Base-by-base conservation (phyloP, 2,888 invertebrate genomes). In the Tridacna crocea region DNA sequence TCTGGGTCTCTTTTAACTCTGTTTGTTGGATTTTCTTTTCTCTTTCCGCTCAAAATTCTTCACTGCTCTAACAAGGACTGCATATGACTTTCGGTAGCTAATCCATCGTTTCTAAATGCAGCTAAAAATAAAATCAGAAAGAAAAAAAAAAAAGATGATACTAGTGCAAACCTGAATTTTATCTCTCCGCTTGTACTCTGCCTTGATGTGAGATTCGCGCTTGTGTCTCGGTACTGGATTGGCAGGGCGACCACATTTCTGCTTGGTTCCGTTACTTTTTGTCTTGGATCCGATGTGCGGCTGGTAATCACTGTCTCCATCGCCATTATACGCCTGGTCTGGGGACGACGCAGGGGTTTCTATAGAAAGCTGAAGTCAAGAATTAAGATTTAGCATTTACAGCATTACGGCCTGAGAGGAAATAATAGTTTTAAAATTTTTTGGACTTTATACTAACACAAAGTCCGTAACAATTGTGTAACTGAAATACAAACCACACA, bases 211-310 rank as follows among this genome's bases (percentile, higher is more conserved):
- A 0, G 93, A 93, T 26, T 92, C 91, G n/a, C 94, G 80, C 83
- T 93, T 94, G 87, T 94, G 93, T 26, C 94, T 86, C 0, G 94
- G 94, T 27, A 93, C 88, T 6, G 92, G 92, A 80, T 92, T 92
- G 10, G 90, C 84, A 12, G 91, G 92, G 22, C 92, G 83, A 4
- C 92, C 91, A 83, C 91, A 91, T 82, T 90, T 91, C 11, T 70
- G 72, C 11, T 70, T 70, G 12, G 70, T 24, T 51, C 51, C 70
- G 12, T 17, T n/a, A 11, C 46, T 46, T 24, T 70, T 70, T 46
- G 51, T 47, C 70, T 26, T 70, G 10, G 70, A 24, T n/a, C 24
- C 24, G 0, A 24, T 48, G 4, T 70, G 48, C n/a, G 48, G 51
- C 22, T 3, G 1, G 15, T 70, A 51, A 15, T 70, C 47, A n/a